Evolutionary conservation across 2,113 vertebrate genomes (phyloP), one percentile per base, ranked within the genome.

Genomic region (Dasyprocta punctata): DNA sequence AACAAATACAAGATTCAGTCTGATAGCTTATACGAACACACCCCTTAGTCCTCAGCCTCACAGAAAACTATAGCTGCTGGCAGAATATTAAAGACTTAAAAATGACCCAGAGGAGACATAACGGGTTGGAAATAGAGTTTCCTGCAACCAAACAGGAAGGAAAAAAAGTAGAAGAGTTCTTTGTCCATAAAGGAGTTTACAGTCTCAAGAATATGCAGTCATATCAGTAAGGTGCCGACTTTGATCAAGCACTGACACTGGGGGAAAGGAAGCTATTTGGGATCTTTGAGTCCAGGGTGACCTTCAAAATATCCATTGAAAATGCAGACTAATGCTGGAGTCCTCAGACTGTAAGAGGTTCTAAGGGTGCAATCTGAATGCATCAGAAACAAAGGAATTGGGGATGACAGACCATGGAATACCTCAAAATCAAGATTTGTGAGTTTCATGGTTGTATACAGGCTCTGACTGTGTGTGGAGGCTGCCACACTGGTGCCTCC

Each of bases 11-110:
- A 44, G n/a, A 7, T 3, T 16, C 7, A 7, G 16, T 3, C n/a
- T 9, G 30, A 30, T 14, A 36, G 12, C 3, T 65, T 5, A 58
- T n/a, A n/a, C 0, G 20, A 8, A 8, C 2, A 0, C 2, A 2
- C 7, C 20, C 30, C 6, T 13, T 22, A 3, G 14, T 71, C 20
- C 10, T 7, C 30, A 41, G 1, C 38, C 7, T 1, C 26, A 19
- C 30, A 58, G 75, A 80, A 20, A 61, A 36, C 56, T 11, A 49
- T 7, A 52, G 5, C 52, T 26, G 47, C 9, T 26, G 30, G 61
- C 80, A 86, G 80, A 92, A 67, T 52, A 10, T 36, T 7, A 52
- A 16, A 22, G 14, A n/a, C 14, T 78, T 17, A 3, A 2, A 49
- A 88, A 10, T 4, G 1, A 20, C 44, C 36, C 5, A 17, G 7